A percentile compares a stretch with the other conserved stretches of the same genome.
Conservation (phyloP, 1,140 invertebrate genomes). For the Arion vulgaris region DNA sequence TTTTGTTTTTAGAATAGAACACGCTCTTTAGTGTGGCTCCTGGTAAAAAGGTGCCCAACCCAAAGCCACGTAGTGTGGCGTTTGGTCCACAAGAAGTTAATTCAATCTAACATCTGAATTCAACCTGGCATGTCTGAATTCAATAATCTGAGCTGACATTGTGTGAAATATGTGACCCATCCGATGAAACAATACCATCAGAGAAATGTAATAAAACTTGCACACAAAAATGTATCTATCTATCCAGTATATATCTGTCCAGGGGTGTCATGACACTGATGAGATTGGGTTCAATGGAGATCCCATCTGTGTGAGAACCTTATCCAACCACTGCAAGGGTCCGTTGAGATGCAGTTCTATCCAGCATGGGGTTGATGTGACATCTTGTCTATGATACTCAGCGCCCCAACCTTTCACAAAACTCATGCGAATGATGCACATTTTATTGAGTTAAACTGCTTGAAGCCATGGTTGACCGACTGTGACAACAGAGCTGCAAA, state of each 20-base stretch:
- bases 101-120: no score
- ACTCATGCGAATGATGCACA: slow-evolving; percentile 92
- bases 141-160: no score
- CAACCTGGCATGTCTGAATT: no score
- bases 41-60: no score
- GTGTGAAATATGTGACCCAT: no score
- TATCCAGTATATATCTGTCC: no score
- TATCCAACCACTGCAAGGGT: slow-evolving; percentile 74
- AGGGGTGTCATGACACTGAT: slow-evolving; percentile 69
- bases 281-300: slow-evolving; percentile 72
- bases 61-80: no score
- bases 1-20: no score
- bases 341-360: slow-evolving; percentile 75
- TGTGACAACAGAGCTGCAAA: slow-evolving; percentile 91
- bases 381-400: slow-evolving; percentile 75
- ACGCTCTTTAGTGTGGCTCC: no score
- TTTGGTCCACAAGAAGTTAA: no score
- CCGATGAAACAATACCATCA: no score
- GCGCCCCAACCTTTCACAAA: slow-evolving; percentile 76
- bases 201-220: no score
- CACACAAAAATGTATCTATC: not conserved
- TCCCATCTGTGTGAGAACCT: slow-evolving; percentile 73
- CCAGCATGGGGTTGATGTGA: slow-evolving; percentile 76
- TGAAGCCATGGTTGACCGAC: slow-evolving; percentile 83
- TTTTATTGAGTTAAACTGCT: slow-evolving; percentile 96